These are phyloP conservation scores for Dendrolimus pini DNA, from an alignment of 2,888 invertebrate species.

Conservation along the genomic window DNA sequence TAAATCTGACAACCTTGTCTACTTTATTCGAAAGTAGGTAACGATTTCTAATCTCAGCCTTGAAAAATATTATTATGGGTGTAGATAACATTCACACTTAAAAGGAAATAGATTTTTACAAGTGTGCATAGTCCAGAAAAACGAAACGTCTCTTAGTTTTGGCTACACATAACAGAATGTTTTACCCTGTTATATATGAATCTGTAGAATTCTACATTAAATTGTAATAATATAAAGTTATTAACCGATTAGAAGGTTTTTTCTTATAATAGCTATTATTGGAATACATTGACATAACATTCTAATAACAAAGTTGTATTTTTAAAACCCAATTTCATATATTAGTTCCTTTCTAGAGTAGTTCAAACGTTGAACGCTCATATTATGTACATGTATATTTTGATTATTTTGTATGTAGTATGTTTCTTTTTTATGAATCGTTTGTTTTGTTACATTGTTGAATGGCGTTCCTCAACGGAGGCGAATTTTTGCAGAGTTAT, in stretches of 20 bases:
- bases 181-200: background rate
- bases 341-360: background rate
- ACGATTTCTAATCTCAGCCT: too few relatives aligned
- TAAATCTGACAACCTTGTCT: too few relatives aligned
- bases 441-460: conserved; percentile 46
- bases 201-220: background rate
- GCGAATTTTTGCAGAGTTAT: conserved; percentile 92
- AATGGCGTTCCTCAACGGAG: conserved; percentile 69
- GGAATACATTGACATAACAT: background rate
- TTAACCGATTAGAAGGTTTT: background rate
- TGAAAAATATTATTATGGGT: too few relatives aligned
- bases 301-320: background rate
- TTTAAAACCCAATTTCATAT: background rate
- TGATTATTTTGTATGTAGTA: background rate
- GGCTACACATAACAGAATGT: background rate
- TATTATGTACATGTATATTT: background rate
- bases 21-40: too few relatives aligned
- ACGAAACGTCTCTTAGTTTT: background rate
- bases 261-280: background rate
- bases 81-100: too few relatives aligned
- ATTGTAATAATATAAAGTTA: background rate
- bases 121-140: too few relatives aligned
- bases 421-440: conserved; percentile 34
- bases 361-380: background rate
- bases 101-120: too few relatives aligned